These are phyloP conservation scores for Loriculus beryllinus DNA, from an alignment of 2,797 vertebrate species.

Conservation along the genomic window DNA sequence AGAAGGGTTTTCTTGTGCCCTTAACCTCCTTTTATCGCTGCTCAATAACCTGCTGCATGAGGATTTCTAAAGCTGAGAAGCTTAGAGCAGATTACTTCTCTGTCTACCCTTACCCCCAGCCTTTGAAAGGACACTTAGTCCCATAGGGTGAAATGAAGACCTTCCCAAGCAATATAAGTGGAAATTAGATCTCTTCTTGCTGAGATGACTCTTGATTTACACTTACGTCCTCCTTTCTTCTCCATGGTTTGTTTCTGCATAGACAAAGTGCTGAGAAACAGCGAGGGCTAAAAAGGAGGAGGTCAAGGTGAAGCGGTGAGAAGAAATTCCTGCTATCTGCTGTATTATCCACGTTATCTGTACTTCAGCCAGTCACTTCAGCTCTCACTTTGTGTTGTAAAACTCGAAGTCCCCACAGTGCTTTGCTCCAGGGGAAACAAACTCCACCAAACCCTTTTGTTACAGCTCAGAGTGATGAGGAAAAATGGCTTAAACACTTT, in stretches of 20 bases:
- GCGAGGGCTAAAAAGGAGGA: not conserved
- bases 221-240: not conserved
- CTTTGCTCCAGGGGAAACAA: not conserved
- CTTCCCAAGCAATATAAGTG: not conserved
- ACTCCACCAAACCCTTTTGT: not conserved
- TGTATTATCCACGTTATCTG: not conserved
- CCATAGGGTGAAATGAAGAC: not conserved
- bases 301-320: not conserved
- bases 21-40: not conserved
- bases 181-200: not conserved
- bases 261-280: not conserved
- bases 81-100: not conserved
- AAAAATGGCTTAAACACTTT: not conserved
- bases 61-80: not conserved
- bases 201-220: not conserved
- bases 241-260: not conserved
- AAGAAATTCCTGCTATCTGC: not conserved
- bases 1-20: not conserved
- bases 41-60: not conserved
- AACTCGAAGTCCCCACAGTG: accelerated
- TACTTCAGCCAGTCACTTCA: not conserved
- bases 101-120: not conserved
- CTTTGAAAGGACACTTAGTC: not conserved
- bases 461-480: not conserved
- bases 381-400: not conserved